A percentile compares a stretch with the other conserved stretches of the same genome.
These are phyloP conservation scores for Planiliza haematocheilus DNA, from an alignment of 2,113 vertebrate genomes.

Conservation along the genomic window DNA sequence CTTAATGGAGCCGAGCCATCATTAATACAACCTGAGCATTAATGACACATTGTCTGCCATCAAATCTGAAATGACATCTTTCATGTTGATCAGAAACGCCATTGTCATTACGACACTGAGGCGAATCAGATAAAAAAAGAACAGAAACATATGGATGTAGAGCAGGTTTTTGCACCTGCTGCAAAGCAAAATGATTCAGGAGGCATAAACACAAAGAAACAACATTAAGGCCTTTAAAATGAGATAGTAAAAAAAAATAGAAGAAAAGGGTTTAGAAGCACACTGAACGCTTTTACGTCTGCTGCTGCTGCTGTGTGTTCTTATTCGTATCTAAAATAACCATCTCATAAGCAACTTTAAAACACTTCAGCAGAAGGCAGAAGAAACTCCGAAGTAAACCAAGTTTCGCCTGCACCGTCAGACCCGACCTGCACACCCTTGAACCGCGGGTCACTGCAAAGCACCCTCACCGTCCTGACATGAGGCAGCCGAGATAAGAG, in stretches of 20 bases:
- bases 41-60: too few species aligned
- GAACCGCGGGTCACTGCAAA: slow-evolving; percentile 59
- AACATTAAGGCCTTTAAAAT: not conserved
- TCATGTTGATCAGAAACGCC: not conserved
- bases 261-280: not conserved
- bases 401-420: slow-evolving; percentile 23
- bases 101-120: not conserved
- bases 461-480: slow-evolving; percentile 42
- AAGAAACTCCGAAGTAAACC: not conserved
- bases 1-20: too few species aligned
- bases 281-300: not conserved
- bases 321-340: not conserved
- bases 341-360: too few species aligned
- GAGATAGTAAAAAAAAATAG: too few species aligned
- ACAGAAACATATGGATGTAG: too few species aligned
- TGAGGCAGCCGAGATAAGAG: slow-evolving; percentile 70
- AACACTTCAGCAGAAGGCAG: too few species aligned
- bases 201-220: not conserved
- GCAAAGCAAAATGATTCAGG: not conserved
- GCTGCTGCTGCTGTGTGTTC: not conserved
- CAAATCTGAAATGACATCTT: not conserved
- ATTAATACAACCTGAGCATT: too few species aligned
- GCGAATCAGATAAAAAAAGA: too few species aligned
- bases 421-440: slow-evolving; percentile 41
- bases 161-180: too few species aligned